Percentiles rank a stretch among this genome's conserved stretches.
These are phyloP conservation scores for Etheostoma spectabile DNA, from an alignment of 2,113 vertebrate genomes.

Conservation along the genomic window DNA sequence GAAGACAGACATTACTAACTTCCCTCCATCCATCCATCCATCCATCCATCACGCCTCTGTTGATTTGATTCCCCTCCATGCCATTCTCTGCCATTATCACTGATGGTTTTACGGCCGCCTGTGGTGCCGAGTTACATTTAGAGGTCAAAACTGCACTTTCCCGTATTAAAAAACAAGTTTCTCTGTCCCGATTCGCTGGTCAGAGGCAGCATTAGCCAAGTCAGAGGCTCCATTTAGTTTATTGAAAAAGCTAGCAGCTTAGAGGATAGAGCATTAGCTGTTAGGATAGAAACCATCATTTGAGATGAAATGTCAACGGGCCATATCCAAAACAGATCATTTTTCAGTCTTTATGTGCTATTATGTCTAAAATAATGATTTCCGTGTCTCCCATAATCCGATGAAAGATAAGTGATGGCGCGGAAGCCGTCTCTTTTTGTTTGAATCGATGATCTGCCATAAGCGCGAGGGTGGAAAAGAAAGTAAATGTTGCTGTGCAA, in stretches of 20 bases:
- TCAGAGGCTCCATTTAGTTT: conserved; percentile 69
- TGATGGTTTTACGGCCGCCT: conserved; percentile 68
- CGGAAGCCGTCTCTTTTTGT: conserved; percentile 60
- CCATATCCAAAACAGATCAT: conserved; percentile 70
- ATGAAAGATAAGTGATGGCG: conserved; percentile 72
- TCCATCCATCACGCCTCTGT: conserved; percentile 59
- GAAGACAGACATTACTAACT: conserved; percentile 54
- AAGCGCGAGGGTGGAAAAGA: conserved; percentile 50
- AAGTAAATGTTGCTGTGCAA: conserved; percentile 70
- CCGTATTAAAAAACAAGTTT: conserved; percentile 77
- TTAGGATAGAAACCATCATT: conserved; percentile 57
- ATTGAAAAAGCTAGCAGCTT: conserved; percentile 66
- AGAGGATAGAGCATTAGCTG: conserved; percentile 57
- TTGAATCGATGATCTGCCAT: conserved; percentile 72
- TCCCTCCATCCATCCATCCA: conserved; percentile 49
- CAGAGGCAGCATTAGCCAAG: conserved; percentile 74
- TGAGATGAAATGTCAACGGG: conserved; percentile 67
- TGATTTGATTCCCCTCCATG: conserved; percentile 68
- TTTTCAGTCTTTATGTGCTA: conserved; percentile 68
- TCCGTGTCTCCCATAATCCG: conserved; percentile 67
- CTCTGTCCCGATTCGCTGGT: conserved; percentile 60
- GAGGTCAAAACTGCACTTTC: conserved; percentile 75
- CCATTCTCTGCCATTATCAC: conserved; percentile 75
- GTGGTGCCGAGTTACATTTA: conserved; percentile 67
- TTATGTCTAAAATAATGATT: conserved; percentile 74